Evolutionary conservation across 64 coral and sea anemone species (phyloP).

Genomic region (Catalaphyllia jardinei): DNA sequence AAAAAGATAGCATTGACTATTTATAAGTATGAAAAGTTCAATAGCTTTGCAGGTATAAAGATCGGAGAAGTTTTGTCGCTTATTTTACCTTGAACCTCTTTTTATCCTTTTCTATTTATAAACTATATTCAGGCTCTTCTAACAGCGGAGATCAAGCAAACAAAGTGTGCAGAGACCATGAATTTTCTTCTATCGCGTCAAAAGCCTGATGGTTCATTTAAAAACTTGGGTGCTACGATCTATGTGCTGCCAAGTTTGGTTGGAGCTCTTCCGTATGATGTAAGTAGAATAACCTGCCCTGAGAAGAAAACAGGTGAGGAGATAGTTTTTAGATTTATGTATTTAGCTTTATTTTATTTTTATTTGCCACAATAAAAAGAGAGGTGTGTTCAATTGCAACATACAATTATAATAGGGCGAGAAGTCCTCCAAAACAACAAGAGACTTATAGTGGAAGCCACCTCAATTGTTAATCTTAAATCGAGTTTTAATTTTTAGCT

Average conservation of each 20-base stretch:
- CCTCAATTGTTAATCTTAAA: no score
- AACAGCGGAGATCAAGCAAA: neutral
- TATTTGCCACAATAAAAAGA: no score
- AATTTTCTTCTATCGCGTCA: constrained; percentile 17
- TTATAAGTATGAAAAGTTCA: no score
- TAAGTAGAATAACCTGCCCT: constrained; percentile 16
- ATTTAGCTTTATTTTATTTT: no score
- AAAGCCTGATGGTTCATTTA: constrained; percentile 31
- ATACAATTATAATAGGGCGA: no score
- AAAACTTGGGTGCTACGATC: constrained; percentile 8
- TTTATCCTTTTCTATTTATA: neutral
- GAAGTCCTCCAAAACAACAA: no score
- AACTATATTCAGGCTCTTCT: neutral
- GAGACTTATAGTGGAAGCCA: no score
- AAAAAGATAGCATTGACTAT: no score
- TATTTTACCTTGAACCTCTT: neutral
- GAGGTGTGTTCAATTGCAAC: no score
- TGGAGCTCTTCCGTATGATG: constrained; percentile 31
- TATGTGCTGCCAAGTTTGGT: constrained; percentile 15
- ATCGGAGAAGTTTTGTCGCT: neutral
- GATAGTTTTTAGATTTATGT: neutral
- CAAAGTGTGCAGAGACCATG: constrained; percentile 23
- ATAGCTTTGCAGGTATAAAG: no score
- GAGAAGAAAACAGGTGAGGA: constrained; percentile 7
- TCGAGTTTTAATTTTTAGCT: no score